These are phyloP conservation scores for Drosophila anomalata DNA, from an alignment of 2,888 invertebrate genomes.

Conservation along the genomic window DNA sequence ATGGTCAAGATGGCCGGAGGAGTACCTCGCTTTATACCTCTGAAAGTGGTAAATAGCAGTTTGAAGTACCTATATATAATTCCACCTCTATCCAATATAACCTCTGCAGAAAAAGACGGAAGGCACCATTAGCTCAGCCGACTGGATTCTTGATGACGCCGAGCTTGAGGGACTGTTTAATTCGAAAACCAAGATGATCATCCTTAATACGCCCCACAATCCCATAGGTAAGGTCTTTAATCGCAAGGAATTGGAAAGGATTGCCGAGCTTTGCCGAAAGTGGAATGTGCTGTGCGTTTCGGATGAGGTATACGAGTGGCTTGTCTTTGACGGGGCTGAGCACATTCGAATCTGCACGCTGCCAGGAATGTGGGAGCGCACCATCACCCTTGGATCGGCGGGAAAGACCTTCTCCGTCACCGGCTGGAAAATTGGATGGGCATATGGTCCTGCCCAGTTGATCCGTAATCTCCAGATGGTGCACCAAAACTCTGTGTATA, in stretches of 20 bases:
- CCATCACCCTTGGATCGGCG: constrained; percentile 98
- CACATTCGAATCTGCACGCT: constrained; percentile 97
- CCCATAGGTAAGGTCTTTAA: constrained; percentile 94
- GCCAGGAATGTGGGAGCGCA: constrained; percentile 99
- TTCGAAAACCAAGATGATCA: constrained; percentile 95
- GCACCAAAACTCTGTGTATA: constrained; percentile 97
- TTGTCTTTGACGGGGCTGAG: constrained; percentile 92
- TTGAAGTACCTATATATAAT: background rate
- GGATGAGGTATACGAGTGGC: constrained; percentile 99
- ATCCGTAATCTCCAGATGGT: constrained; percentile 93
- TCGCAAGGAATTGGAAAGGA: constrained; percentile 88
- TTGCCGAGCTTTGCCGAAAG: constrained; percentile 95
- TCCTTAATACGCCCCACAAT: constrained; percentile 99
- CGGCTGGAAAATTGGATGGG: constrained; percentile 99
- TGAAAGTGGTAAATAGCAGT: constrained; percentile 88
- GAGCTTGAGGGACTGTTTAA: constrained; percentile 93
- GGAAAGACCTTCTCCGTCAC: constrained; percentile 99
- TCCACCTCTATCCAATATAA: background rate
- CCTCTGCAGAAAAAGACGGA: constrained; percentile 71
- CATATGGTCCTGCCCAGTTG: constrained; percentile 93
- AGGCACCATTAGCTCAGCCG: constrained; percentile 87
- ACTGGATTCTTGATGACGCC: constrained; percentile 94
- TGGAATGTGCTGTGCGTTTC: constrained; percentile 96
- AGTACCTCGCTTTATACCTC: constrained; percentile 92
- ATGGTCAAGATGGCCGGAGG: constrained; percentile 96